A percentile compares a stretch with the other conserved stretches of the same genome.
Conservation (phyloP, 2,888 invertebrate species). For the Cantharis rufa region DNA sequence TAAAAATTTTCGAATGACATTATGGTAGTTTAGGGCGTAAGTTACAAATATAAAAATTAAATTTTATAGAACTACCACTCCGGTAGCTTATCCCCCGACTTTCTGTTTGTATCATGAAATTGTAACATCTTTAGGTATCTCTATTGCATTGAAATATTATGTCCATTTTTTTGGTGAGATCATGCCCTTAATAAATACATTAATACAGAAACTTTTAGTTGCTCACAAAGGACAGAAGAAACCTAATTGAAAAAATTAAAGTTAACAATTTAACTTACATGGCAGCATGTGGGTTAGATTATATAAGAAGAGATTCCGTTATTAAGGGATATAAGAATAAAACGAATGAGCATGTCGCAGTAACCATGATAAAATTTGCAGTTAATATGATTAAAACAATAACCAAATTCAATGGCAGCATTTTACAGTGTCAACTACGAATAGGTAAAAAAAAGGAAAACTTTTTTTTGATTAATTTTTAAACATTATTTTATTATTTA, state of each 20-base stretch:
- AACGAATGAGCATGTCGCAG: conserved; percentile 54
- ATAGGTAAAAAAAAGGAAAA: conserved; percentile 62
- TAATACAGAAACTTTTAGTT: conserved; percentile 66
- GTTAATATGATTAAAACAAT: conserved; percentile 71
- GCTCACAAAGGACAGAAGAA: conserved; percentile 29
- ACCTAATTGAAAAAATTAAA: conserved; percentile 93
- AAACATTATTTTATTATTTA: not conserved
- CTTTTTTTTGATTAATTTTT: not conserved
- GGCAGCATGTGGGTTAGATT: conserved; percentile 92
- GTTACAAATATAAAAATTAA: too few relatives aligned
- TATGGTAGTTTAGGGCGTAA: too few relatives aligned
- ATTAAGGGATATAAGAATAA: conserved; percentile 38
- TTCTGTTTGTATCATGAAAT: too few relatives aligned
- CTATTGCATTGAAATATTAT: too few relatives aligned
- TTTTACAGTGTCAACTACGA: conserved; percentile 69
- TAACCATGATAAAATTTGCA: conserved; percentile 73
- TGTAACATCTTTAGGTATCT: too few relatives aligned
- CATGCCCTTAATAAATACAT: conserved; percentile 8
- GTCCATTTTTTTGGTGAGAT: too few relatives aligned
- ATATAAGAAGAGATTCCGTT: conserved; percentile 67
- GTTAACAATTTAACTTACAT: conserved; percentile 96
- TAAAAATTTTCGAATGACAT: too few relatives aligned
- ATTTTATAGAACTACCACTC: too few relatives aligned
- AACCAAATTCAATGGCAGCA: conserved; percentile 62
- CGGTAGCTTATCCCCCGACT: too few relatives aligned